Base-by-base conservation (phyloP, 2,888 invertebrate genomes). In the Eristalinus aeneus region DNA sequence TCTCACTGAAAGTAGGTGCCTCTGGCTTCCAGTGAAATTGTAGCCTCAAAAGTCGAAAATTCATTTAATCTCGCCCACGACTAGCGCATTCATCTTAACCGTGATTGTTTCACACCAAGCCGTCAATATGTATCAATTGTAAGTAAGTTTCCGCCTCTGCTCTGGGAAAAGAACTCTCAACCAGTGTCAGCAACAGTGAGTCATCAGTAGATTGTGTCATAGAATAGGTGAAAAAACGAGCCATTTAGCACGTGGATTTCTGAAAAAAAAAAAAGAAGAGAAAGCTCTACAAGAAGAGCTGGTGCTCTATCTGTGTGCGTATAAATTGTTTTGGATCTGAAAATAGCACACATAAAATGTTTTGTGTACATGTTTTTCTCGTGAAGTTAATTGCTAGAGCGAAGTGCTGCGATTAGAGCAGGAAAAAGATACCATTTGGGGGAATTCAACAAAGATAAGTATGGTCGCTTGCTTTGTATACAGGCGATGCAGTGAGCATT, bases 51-150 rank as follows among this genome's bases (percentile, higher is more conserved):
- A 8, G 8, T 8, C 16, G 46, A 16, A n/a, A 46, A 46, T 46
- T 34, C 5, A 16, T n/a, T n/a, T n/a, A 16, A n/a, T 46, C 16
- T 6, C 46, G n/a, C 39, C n/a, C 3, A 11, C 1, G 4, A 10
- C 4, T 11, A 11, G 39, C n/a, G 4, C 4, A 16, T 39, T 16
- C 0, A n/a, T 11, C n/a, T 12, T 39, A 27, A 3, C 27, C 4
- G 16, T 8, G n/a, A 6, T 46, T 46, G n/a, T 46, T 8, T 8
- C 16, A 16, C 46, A 0, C 16, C 56, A 1, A 60, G 60, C 60
- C 10, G 3, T 34, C 23, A 58, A 32, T 32, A 69, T 71, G 71
- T 71, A 71, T 31, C 39, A 31, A 46, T 39, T 46, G 71, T 71
- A 71, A 71, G 71, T 71, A 60, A 31, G 31, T 31, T 2, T 23